Conservation (phyloP, 2,888 invertebrate species). For the Mycalesis mineus region DNA sequence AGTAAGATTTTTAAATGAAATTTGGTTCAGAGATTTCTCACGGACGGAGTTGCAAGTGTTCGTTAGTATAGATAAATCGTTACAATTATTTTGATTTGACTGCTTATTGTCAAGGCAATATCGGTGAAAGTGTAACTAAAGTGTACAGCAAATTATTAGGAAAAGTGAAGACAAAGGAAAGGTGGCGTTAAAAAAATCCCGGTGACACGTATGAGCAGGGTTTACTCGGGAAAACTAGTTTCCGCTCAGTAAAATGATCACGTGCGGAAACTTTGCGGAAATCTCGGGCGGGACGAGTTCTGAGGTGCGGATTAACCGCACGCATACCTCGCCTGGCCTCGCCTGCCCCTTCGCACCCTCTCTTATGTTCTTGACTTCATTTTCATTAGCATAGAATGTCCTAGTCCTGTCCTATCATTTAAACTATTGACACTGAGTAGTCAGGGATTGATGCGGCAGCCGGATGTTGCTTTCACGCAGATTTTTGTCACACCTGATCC, state of each 20-base stretch:
- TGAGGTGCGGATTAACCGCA: constrained; percentile 1
- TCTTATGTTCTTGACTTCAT: not conserved
- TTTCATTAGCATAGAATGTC: not conserved
- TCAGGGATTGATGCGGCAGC: no score
- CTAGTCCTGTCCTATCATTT: no score
- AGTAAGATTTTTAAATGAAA: no score
- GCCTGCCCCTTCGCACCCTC: not conserved
- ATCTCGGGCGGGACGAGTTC: constrained; percentile 13
- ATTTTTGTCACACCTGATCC: no score
- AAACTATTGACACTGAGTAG: no score
- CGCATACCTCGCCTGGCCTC: not conserved
- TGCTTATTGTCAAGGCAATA: no score
- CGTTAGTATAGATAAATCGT: no score
- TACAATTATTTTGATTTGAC: no score
- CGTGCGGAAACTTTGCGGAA: constrained; percentile 21
- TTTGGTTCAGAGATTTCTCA: no score
- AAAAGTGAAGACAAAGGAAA: not conserved
- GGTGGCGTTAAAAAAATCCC: not conserved
- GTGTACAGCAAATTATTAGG: not conserved
- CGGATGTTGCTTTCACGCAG: no score
- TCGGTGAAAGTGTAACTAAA: no score
- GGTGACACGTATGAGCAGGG: not conserved
- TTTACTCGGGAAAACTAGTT: constrained; percentile 5
- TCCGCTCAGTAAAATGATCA: constrained; percentile 20
- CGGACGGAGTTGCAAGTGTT: no score